A percentile compares a stretch with the other conserved stretches of the same genome.
phyloP scores from a whole-genome alignment of 2,797 vertebrate genomes.

The Urophycis tenuis region DNA sequence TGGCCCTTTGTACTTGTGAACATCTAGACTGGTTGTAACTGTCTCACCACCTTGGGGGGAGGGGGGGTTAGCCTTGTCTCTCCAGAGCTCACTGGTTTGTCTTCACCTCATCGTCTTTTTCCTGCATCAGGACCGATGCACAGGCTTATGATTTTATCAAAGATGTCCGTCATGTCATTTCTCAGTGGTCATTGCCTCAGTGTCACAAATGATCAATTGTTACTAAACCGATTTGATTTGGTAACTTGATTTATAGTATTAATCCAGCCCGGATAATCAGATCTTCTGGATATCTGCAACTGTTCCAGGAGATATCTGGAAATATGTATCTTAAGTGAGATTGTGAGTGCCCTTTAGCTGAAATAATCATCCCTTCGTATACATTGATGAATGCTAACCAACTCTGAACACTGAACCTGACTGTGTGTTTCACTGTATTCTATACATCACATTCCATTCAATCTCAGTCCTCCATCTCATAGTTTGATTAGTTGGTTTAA shows the following conservation, averaged over 20 bases:
- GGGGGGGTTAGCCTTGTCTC: too few species aligned
- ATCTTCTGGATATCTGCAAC: neutral
- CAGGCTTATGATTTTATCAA: neutral
- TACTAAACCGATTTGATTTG: neutral
- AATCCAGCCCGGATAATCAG: neutral
- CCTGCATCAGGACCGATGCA: neutral
- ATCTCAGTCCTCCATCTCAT: neutral
- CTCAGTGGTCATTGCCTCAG: neutral
- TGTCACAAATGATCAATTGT: neutral
- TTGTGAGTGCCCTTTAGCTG: neutral
- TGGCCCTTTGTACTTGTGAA: neutral
- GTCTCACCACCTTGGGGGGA: too few species aligned
- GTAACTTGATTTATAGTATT: neutral
- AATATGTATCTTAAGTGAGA: too few species aligned
- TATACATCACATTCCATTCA: neutral
- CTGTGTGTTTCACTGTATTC: neutral
- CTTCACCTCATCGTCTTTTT: neutral
- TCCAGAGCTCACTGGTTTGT: neutral
- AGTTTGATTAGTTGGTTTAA: too few species aligned
- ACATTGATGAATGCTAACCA: neutral
- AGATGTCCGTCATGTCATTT: neutral
- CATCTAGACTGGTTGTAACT: neutral
- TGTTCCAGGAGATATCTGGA: too few species aligned
- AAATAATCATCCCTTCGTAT: neutral
- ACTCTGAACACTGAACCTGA: neutral